Evolutionary conservation across 2,888 invertebrate genomes (phyloP), one percentile per base, ranked within the genome.

Genomic region (Tinea semifulvella): DNA sequence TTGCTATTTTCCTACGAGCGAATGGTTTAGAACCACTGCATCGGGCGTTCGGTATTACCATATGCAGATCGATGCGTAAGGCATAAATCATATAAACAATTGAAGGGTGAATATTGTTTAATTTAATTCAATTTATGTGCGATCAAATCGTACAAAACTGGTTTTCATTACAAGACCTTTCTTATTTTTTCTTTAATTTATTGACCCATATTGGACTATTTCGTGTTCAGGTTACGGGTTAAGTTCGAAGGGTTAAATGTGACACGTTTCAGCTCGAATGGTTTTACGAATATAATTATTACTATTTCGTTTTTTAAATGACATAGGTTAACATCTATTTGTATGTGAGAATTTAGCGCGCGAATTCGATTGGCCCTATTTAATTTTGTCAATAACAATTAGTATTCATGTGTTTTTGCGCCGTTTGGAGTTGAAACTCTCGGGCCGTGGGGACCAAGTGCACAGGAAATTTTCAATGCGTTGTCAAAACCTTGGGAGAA

Each of bases 21-120:
- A n/a, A n/a, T n/a, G n/a, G n/a, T n/a, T n/a, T n/a, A n/a, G n/a
- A n/a, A n/a, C n/a, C n/a, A n/a, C n/a, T n/a, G n/a, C n/a, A n/a
- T n/a, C n/a, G n/a, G n/a, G n/a, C n/a, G n/a, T n/a, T n/a, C 27
- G 46, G 48, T 51, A 75, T 75, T 72, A 63, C 58, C 75, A 75
- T 80, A 76, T 68, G 68, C 68, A 68, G 63, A 70, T 70, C 67
- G 63, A 69, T 69, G 54, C 50, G 58, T 64, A 63, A 49, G 50
- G 58, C 66, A 75, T 77, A 77, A 76, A 77, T 80, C 76, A 77
- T 72, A 79, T 77, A n/a, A 79, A 79, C 77, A 79, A 77, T 74
- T 63, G 65, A 57, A 3, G 61, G 68, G 67, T 56, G 53, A 35
- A 42, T 31, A 42, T 38, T 59, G 57, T 61, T 35, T 43, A 46